Percentiles rank a stretch among this genome's conserved stretches.
These are phyloP conservation scores for Ceratina japonica DNA, from an alignment of 1,140 invertebrate species.

Conservation along the genomic window DNA sequence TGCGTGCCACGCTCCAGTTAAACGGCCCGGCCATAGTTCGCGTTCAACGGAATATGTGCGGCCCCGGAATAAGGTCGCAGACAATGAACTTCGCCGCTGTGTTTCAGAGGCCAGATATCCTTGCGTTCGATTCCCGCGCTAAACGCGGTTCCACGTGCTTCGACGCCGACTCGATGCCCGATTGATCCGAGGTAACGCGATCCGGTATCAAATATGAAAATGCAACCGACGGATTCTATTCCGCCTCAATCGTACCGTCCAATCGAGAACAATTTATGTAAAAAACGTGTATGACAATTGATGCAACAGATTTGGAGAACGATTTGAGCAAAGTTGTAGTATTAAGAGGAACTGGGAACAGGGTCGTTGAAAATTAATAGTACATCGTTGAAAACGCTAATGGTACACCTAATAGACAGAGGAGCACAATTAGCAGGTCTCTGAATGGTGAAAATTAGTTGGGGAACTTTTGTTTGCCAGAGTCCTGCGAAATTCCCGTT, in stretches of 20 bases:
- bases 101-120: conserved; percentile 20
- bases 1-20: conserved; percentile 69
- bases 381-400: neutral
- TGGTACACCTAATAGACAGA: neutral
- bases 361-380: neutral
- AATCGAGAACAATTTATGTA: too few species aligned
- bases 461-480: neutral
- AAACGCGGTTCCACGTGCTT: too few species aligned
- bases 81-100: conserved; percentile 67
- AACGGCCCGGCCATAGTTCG: conserved; percentile 57
- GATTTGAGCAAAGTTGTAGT: too few species aligned
- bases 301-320: too few species aligned
- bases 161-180: too few species aligned
- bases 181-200: too few species aligned
- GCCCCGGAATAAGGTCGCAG: conserved; percentile 64
- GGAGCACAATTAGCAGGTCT: conserved; percentile 1
- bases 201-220: too few species aligned
- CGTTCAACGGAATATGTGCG: conserved; percentile 55
- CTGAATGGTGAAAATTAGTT: neutral
- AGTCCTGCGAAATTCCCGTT: neutral
- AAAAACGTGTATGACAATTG: too few species aligned
- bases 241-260: too few species aligned
- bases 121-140: neutral
- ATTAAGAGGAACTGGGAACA: neutral
- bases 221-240: too few species aligned